These are phyloP conservation scores for Poicephalus gulielmi DNA, from an alignment of 2,113 vertebrate species.

Conservation along the genomic window DNA sequence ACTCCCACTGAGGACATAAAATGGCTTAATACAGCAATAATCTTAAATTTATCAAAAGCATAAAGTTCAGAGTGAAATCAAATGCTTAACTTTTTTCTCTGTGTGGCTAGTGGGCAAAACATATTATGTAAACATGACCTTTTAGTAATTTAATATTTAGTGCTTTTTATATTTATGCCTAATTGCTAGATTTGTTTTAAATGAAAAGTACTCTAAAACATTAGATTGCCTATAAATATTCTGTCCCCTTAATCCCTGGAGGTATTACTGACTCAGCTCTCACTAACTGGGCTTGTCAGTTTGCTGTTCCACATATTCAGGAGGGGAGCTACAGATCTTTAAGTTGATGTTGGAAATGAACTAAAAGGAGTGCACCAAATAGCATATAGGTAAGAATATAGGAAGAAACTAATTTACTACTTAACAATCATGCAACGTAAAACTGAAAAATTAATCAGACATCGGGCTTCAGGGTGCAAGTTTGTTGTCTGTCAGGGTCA, in stretches of 20 bases:
- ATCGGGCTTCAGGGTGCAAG: not conserved
- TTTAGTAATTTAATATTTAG: not conserved
- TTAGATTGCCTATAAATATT: not conserved
- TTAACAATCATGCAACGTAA: not conserved
- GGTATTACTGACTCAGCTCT: not conserved
- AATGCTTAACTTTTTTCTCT: not conserved
- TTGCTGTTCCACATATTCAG: not conserved
- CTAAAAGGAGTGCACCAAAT: not conserved
- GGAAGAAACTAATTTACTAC: not conserved
- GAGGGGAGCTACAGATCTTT: not conserved
- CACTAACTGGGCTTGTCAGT: not conserved
- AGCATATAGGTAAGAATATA: not conserved
- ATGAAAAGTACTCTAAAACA: not conserved
- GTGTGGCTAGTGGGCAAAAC: not conserved
- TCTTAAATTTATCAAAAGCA: slow-evolving; percentile 15
- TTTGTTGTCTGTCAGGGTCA: not conserved
- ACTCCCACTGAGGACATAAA: not conserved
- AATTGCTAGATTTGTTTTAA: not conserved
- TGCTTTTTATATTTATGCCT: not conserved
- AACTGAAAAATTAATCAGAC: not conserved
- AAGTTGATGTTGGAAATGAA: not conserved
- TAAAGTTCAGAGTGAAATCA: slow-evolving; percentile 20
- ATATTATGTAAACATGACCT: not conserved
- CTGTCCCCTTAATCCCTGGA: not conserved
- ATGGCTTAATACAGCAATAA: not conserved